phyloP scores from a whole-genome alignment of 2,113 vertebrate genomes.

The Ammodytes dubius region DNA sequence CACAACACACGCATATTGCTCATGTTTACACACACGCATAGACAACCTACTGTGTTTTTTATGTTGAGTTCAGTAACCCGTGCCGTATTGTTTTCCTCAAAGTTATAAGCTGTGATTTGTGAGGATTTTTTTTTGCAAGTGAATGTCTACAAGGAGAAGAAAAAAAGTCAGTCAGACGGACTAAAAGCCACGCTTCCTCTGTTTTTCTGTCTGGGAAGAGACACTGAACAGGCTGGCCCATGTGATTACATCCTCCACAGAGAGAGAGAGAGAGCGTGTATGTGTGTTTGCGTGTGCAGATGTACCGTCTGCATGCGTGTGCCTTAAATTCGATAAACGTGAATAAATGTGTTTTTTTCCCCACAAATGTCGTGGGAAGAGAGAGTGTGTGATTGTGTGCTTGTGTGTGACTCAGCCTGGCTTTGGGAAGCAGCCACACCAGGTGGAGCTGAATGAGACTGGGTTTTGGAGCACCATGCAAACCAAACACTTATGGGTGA shows the following conservation, averaged over 20 bases:
- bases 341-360: not conserved
- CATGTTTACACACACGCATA: not conserved
- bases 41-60: not conserved
- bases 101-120: conserved; percentile 39
- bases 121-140: conserved; percentile 84
- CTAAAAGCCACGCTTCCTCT: conserved; percentile 82
- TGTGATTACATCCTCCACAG: conserved; percentile 68
- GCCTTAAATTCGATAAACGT: conserved; percentile 1
- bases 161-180: conserved; percentile 10
- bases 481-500: conserved; percentile 2
- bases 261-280: conserved; percentile 15
- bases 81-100: not conserved
- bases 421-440: conserved; percentile 49
- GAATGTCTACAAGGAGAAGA: conserved; percentile 16
- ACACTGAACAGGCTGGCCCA: conserved; percentile 80
- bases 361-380: conserved; percentile 9
- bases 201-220: conserved; percentile 60
- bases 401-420: conserved; percentile 24
- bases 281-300: conserved; percentile 18
- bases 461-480: conserved; percentile 4
- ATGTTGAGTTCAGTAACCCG: not conserved
- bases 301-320: conserved; percentile 20
- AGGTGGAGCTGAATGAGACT: conserved; percentile 64
- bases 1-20: not conserved
- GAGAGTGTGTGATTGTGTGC: conserved; percentile 5